phyloP scores from a whole-genome alignment of 1,140 invertebrate genomes.

The Agrypnia vestita region DNA sequence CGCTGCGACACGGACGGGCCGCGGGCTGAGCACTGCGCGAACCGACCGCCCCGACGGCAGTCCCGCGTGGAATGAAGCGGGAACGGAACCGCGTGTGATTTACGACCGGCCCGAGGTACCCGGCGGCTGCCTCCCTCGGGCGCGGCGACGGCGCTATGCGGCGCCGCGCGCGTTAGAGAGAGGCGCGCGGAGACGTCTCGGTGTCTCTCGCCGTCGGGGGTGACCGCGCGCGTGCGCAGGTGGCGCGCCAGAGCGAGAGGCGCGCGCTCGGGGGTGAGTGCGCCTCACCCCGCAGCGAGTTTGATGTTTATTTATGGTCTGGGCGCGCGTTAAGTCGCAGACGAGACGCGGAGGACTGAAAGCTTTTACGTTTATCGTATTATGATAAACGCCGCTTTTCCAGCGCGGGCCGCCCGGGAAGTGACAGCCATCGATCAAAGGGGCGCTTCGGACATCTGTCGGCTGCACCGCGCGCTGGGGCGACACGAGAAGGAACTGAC shows the following conservation, averaged over 20 bases:
- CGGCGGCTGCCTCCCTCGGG: constrained; percentile 19
- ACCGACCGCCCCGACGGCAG: constrained; percentile 70
- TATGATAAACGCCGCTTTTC: constrained; percentile 48
- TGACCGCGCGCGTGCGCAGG: constrained; percentile 51
- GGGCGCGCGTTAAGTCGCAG: constrained; percentile 48
- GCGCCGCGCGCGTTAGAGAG: constrained; percentile 4
- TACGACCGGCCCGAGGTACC: constrained; percentile 72
- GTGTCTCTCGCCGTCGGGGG: constrained; percentile 21
- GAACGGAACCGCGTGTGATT: constrained; percentile 66
- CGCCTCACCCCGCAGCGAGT: constrained; percentile 39
- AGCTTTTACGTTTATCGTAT: constrained; percentile 51
- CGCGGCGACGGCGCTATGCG: constrained; percentile 19
- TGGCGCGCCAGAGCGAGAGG: constrained; percentile 64
- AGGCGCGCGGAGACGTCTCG: constrained; percentile 7
- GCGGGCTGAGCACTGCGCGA: constrained; percentile 28
- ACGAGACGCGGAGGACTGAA: constrained; percentile 53
- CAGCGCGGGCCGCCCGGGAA: not conserved
- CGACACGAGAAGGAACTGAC: not conserved
- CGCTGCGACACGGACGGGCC: constrained; percentile 2
- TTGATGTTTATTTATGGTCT: constrained; percentile 58
- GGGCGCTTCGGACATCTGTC: constrained; percentile 38
- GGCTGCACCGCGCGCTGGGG: not conserved
- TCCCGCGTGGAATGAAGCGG: constrained; percentile 71
- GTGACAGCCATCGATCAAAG: constrained; percentile 33
- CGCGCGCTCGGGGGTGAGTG: constrained; percentile 64